Base-by-base conservation (phyloP, 2,888 invertebrate genomes). In the Timema cristinae region DNA sequence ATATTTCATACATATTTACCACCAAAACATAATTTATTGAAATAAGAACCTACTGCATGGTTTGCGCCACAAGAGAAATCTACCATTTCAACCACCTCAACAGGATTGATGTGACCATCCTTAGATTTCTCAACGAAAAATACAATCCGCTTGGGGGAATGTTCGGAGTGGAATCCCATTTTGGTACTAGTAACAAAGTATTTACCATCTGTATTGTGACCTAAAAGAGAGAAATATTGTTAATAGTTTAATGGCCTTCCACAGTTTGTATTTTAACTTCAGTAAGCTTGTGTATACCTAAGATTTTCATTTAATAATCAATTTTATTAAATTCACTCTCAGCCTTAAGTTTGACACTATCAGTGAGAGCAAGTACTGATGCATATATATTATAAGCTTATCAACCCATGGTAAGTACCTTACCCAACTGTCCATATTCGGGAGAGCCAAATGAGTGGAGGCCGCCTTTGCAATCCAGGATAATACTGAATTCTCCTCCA, bases 181-280 rank as follows among this genome's bases (percentile, higher is more conserved):
- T 94, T 96, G 54, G 92, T 95, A 76, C 91, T 92, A 13, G 93
- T 94, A 73, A 95, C 91, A 82, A 97, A 96, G 81, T 94, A 97
- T 81, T 96, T 95, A 47, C 97, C 97, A 81, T 97, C 97, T 0
- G 95, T 94, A 81, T 97, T 97, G 82, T 97, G 96, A 48, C 97
- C 90, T 88, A 79, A 10, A 78, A 76, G 71, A 68, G 8, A 32
- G 9, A 71, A 7, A 50, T 66, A 66, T 7, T 32, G 32, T 32
- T 32, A 32, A 32, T 32, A 4, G 32, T 4, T 32, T 32, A 32
- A 32, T 32, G 32, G 32, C 32, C 32, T 32, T 32, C 32, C 32
- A 4, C 32, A 32, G 32, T 32, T 32, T 32, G 32, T 32, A 47
- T 13, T 10, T 47, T 48, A 47, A 47, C n/a, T 66, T 9, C 10